Evolutionary conservation across 2,888 invertebrate species (phyloP).

Genomic region (Machimus atricapillus): DNA sequence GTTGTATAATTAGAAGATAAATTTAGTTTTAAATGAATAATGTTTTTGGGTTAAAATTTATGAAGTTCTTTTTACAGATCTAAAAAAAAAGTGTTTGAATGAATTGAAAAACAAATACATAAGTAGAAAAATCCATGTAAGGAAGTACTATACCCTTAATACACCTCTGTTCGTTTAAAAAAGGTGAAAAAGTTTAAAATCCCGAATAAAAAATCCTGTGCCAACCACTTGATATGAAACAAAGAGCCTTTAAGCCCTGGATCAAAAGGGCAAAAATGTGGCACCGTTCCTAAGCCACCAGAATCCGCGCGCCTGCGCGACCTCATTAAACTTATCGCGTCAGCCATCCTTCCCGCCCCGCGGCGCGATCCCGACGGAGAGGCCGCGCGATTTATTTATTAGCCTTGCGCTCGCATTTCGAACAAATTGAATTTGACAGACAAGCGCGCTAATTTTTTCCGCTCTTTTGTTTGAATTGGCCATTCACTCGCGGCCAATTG

Average conservation of each 20-base stretch:
- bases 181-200: not conserved
- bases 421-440: constrained; percentile 62
- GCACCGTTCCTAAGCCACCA: not conserved
- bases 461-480: constrained; percentile 53
- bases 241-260: not conserved
- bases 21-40: no score
- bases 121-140: not conserved
- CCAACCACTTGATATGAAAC: not conserved
- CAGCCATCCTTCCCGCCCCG: not conserved
- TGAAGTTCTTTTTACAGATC: no score
- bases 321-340: constrained; percentile 5
- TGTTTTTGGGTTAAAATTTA: no score
- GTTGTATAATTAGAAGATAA: no score
- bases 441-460: constrained; percentile 62
- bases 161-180: not conserved
- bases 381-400: constrained; percentile 40
- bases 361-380: not conserved
- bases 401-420: constrained; percentile 37
- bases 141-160: not conserved
- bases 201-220: not conserved
- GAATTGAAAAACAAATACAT: not conserved
- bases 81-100: no score
- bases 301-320: constrained; percentile 10
- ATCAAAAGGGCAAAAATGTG: not conserved
- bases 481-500: constrained; percentile 43